Base-by-base conservation (phyloP, 2,113 vertebrate genomes). In the Capra hircus region DNA sequence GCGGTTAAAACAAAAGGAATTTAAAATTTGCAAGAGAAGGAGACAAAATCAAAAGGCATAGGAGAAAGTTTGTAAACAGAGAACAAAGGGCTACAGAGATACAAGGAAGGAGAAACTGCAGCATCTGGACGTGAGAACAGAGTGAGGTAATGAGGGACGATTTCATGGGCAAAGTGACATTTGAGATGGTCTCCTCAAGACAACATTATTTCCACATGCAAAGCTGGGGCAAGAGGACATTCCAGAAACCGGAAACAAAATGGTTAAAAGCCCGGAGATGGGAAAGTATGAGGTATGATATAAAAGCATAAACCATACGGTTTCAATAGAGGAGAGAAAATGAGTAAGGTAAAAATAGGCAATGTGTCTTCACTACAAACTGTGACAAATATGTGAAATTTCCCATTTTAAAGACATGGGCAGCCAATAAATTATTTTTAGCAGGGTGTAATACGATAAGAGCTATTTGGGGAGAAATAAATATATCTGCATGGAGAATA, bases 401-500 rank as follows among this genome's bases (percentile, higher is more conserved):
- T 92, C 80, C 77, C 48, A 52, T 95, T 92, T 88, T 88, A 33
- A 81, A 97, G 81, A 77, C 14, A 25, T 67, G 28, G 82, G 53
- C 62, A 90, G 45, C 6, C 74, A 94, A 40, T 71, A 53, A 77
- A 87, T 48, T 96, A 81, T 95, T 93, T 95, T 95, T 60, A 52
- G 33, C 16, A 71, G 14, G 14, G 43, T 82, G 36, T 85, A 78
- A 85, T 91, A 91, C 10, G 43, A 60, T 93, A 90, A 93, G 43
- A 90, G 59, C 50, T 74, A 81, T 97, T 90, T 95, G 86, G 55
- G 71, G 81, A 86, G 43, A 90, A 90, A 95, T 86, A 88, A 97
- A 91, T 48, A 36, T 14, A 80, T 50, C 28, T 36, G 17, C 27
- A 60, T 25, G 6, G 59, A 84, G 83, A 71, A 53, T 43, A 78